Conservation (phyloP, 2,888 invertebrate genomes). For the Choristoneura rosaceana region DNA sequence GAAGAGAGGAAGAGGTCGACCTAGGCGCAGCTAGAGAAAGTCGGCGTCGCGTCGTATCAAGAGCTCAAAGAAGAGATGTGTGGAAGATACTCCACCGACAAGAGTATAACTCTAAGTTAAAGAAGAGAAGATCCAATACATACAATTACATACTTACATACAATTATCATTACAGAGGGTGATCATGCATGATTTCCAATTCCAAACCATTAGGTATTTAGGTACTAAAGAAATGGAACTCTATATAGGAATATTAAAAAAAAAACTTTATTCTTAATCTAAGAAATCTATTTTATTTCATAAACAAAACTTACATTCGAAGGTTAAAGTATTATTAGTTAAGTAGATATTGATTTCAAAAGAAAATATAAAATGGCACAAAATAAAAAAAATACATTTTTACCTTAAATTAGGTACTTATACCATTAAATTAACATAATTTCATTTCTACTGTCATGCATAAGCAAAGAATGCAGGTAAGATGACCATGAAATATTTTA, state of each 20-base stretch:
- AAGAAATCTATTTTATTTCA: conserved; percentile 10
- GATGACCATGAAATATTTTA: conserved; percentile 10
- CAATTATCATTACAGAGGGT: no score
- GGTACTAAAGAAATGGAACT: no score
- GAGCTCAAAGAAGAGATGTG: no score
- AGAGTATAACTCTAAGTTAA: no score
- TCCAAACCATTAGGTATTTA: no score
- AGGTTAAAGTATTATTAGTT: neutral
- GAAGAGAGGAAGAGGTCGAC: no score
- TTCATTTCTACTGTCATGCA: conserved; percentile 25
- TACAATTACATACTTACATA: no score
- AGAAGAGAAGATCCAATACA: no score
- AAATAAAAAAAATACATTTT: conserved; percentile 8
- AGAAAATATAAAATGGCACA: conserved; percentile 33
- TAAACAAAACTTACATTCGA: conserved; percentile 1
- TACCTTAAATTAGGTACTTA: conserved; percentile 7
- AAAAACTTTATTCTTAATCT: conserved; percentile 9
- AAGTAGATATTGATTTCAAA: conserved; percentile 3
- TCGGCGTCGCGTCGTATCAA: no score
- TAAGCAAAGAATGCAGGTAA: conserved; percentile 6
- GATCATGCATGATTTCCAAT: no score
- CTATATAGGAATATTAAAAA: neutral
- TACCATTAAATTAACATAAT: neutral
- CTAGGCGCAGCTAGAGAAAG: no score
- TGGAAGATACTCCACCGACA: no score